Conservation (phyloP, 2,113 vertebrate species). For the Acrocephalus arundinaceus region DNA sequence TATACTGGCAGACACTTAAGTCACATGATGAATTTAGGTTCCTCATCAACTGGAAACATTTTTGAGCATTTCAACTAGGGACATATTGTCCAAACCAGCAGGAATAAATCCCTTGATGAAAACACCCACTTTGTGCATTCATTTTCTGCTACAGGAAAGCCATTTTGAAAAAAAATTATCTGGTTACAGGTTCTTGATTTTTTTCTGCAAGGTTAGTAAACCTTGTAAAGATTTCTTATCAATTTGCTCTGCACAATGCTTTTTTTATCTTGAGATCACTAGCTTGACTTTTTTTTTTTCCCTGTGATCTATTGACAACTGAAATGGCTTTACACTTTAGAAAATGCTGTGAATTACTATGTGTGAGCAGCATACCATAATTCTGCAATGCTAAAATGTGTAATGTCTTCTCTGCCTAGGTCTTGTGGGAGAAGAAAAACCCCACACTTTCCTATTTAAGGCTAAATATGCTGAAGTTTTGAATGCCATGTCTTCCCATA, state of each 20-base stretch:
- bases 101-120: neutral
- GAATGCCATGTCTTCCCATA: neutral
- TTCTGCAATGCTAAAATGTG: neutral
- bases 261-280: neutral
- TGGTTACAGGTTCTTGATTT: neutral
- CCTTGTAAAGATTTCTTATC: neutral
- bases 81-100: neutral
- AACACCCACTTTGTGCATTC: neutral
- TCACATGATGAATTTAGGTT: neutral
- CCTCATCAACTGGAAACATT: neutral
- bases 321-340: neutral
- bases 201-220: neutral
- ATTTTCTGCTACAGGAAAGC: neutral
- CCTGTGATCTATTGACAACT: neutral
- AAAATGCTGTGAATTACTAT: neutral
- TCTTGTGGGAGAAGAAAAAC: neutral
- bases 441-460: neutral
- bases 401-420: neutral
- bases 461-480: neutral
- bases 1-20: neutral
- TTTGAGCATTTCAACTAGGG: neutral
- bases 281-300: neutral
- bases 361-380: neutral
- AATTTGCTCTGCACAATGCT: neutral
- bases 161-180: neutral